A percentile compares a stretch with the other conserved stretches of the same genome.
phyloP scores from a whole-genome alignment of 2,113 vertebrate species.

The Hyla sarda region DNA sequence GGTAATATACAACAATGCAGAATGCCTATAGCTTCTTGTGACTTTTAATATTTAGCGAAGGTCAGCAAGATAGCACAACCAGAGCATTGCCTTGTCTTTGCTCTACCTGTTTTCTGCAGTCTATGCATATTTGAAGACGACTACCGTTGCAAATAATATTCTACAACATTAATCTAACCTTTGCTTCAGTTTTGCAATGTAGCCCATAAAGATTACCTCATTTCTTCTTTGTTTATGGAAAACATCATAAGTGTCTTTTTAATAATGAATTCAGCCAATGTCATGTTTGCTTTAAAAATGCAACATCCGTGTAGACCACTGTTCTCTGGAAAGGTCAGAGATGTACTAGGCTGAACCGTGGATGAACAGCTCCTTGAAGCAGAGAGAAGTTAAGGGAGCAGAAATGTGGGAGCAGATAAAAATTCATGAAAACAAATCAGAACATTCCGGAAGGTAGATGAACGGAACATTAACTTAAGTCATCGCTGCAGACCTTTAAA shows the following conservation, averaged over 20 bases:
- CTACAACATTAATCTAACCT: conserved; percentile 9
- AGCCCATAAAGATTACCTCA: conserved; percentile 64
- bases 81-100: background rate
- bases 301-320: conserved; percentile 69
- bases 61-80: background rate
- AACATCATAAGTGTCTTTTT: conserved; percentile 50
- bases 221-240: conserved; percentile 45
- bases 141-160: conserved; percentile 10
- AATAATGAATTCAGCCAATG: conserved; percentile 36
- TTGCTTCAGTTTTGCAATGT: background rate
- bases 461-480: conserved; percentile 57
- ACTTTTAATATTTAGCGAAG: conserved; percentile 7
- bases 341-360: conserved; percentile 61
- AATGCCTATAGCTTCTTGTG: background rate
- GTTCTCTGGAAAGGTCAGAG: conserved; percentile 59
- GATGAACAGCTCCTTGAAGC: conserved; percentile 49
- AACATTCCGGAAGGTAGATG: conserved; percentile 27
- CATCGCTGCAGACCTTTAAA: conserved; percentile 40
- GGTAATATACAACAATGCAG: background rate
- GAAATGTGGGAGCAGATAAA: conserved; percentile 58
- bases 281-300: conserved; percentile 68
- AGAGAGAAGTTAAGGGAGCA: conserved; percentile 55
- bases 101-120: conserved; percentile 21
- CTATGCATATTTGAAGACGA: conserved; percentile 9
- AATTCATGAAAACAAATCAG: conserved; percentile 52